phyloP scores from a whole-genome alignment of 2,888 invertebrate genomes.

The Oxyscelio sp. region DNA sequence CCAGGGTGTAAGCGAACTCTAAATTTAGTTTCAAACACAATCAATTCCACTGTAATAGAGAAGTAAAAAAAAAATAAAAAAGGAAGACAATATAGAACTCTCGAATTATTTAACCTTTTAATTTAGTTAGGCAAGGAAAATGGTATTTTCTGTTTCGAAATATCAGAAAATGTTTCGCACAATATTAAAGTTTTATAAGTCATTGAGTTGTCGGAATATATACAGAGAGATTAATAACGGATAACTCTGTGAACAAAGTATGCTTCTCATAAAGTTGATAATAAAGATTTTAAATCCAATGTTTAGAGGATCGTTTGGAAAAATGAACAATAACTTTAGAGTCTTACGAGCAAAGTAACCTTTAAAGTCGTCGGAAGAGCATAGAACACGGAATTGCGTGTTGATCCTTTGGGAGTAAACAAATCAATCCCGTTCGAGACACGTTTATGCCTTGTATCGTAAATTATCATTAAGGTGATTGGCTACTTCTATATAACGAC shows the following conservation, averaged over 20 bases:
- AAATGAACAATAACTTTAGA: constrained; percentile 50
- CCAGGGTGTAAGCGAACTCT: constrained; percentile 10
- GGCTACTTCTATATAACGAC: constrained; percentile 80
- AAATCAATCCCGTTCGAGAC: constrained; percentile 85
- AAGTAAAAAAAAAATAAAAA: constrained; percentile 3
- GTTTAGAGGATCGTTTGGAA: constrained; percentile 35
- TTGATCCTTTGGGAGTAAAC: constrained; percentile 84
- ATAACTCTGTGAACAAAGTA: constrained; percentile 38
- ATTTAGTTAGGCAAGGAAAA: neutral
- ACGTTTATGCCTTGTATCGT: constrained; percentile 85
- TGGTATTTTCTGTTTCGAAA: neutral
- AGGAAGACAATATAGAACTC: constrained; percentile 16
- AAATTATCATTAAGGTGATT: constrained; percentile 88
- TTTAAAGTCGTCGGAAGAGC: constrained; percentile 42
- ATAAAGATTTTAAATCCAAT: constrained; percentile 55
- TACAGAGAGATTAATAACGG: constrained; percentile 33
- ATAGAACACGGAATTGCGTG: constrained; percentile 78
- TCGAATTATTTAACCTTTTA: neutral
- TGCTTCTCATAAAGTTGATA: constrained; percentile 39
- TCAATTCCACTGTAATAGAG: constrained; percentile 3
- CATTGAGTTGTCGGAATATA: constrained; percentile 37
- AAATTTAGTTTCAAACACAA: constrained; percentile 27
- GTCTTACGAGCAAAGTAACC: constrained; percentile 36
- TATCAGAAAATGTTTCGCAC: neutral
- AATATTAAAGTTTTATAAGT: constrained; percentile 29